These are phyloP conservation scores for Drosophila prostipennis DNA, from an alignment of 2,888 invertebrate species.

Conservation along the genomic window DNA sequence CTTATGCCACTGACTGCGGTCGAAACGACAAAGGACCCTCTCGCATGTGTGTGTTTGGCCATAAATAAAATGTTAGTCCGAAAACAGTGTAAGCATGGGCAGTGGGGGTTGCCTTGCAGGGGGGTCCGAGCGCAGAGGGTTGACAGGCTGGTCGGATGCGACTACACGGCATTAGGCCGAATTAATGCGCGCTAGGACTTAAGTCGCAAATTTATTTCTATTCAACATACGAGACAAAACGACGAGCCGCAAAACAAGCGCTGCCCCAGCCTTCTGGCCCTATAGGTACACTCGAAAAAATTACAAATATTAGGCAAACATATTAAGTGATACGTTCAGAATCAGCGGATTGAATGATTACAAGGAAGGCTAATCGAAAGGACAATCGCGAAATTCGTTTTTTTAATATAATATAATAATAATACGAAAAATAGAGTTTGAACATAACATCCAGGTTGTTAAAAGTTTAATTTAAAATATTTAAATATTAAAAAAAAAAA, in stretches of 20 bases:
- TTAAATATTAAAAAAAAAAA: too few relatives aligned
- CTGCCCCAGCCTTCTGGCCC: slow-evolving; percentile 7
- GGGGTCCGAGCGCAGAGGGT: neutral
- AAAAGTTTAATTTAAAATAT: too few relatives aligned
- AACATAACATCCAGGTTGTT: too few relatives aligned
- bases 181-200: slow-evolving; percentile 79
- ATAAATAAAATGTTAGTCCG: slow-evolving; percentile 77
- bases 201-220: slow-evolving; percentile 79
- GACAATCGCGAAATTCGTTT: too few relatives aligned
- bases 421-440: too few relatives aligned
- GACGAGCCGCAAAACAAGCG: slow-evolving; percentile 68
- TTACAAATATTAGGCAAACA: too few relatives aligned
- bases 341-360: too few relatives aligned
- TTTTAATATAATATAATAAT: too few relatives aligned
- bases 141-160: slow-evolving; percentile 56
- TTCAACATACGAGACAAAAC: slow-evolving; percentile 77
- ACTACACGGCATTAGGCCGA: slow-evolving; percentile 79
- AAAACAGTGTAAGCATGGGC: slow-evolving; percentile 56
- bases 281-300: slow-evolving; percentile 1
- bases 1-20: slow-evolving; percentile 53
- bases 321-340: too few relatives aligned
- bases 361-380: too few relatives aligned
- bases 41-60: slow-evolving; percentile 49
- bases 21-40: slow-evolving; percentile 51
- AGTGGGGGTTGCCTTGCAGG: neutral